phyloP scores from a whole-genome alignment of 2,797 vertebrate species.

The Silurus aristotelis region DNA sequence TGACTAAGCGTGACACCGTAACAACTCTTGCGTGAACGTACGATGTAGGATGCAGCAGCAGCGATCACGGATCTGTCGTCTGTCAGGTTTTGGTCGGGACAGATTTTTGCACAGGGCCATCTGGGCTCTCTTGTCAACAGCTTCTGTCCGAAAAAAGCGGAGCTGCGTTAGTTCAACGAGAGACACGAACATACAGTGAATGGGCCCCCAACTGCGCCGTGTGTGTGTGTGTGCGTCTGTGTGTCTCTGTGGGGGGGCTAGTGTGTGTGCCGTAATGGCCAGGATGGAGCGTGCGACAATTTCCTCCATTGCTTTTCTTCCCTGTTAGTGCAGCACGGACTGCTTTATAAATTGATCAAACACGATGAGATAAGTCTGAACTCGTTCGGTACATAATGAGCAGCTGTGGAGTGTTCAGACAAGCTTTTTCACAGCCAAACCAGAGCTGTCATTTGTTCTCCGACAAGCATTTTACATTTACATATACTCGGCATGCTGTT shows the following conservation, averaged over 20 bases:
- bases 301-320: background rate
- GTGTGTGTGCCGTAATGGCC: slow-evolving; percentile 25
- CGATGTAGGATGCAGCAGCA: slow-evolving; percentile 20
- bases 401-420: background rate
- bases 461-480: slow-evolving; percentile 12
- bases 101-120: slow-evolving; percentile 44
- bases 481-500: background rate
- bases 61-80: slow-evolving; percentile 28
- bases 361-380: background rate
- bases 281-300: slow-evolving; percentile 14
- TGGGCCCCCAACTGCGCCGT: slow-evolving; percentile 39
- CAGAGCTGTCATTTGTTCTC: slow-evolving; percentile 9
- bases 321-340: too few relatives aligned
- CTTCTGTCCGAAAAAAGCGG: slow-evolving; percentile 32
- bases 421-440: slow-evolving; percentile 11
- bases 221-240: background rate
- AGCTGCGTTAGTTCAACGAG: slow-evolving; percentile 23
- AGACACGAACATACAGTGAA: slow-evolving; percentile 14
- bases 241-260: slow-evolving; percentile 1
- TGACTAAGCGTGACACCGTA: background rate
- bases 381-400: background rate
- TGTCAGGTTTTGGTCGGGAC: slow-evolving; percentile 36
- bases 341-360: background rate
- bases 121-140: slow-evolving; percentile 18
- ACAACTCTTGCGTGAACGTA: background rate